Conservation (phyloP, 1,140 invertebrate genomes). For the Bombyx mori region DNA sequence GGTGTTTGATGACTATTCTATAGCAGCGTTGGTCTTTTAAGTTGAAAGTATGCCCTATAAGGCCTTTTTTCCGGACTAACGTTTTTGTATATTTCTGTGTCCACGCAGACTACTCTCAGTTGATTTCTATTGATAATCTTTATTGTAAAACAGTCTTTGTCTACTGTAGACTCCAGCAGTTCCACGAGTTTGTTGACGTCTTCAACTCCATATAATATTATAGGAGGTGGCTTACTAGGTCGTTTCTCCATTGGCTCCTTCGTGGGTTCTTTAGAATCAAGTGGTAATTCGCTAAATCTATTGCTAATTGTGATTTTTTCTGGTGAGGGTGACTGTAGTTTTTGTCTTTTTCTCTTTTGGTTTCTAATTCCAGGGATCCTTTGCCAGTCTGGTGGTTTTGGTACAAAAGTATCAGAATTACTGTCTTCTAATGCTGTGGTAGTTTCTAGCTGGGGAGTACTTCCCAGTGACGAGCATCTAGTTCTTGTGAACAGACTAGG, state of each 20-base stretch:
- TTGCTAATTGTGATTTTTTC: slow-evolving; percentile 1
- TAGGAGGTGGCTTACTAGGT: neutral
- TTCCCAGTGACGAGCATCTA: too few species aligned
- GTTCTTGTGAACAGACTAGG: too few species aligned
- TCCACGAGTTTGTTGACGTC: neutral
- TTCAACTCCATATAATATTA: neutral
- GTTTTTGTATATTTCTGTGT: slow-evolving; percentile 1
- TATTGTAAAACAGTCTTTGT: neutral
- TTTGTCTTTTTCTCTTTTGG: slow-evolving; percentile 1
- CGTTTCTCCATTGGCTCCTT: neutral
- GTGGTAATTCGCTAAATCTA: neutral
- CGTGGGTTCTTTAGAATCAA: neutral
- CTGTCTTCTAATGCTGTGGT: neutral
- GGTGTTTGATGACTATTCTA: neutral
- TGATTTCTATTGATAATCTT: slow-evolving; percentile 1
- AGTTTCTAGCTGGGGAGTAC: too few species aligned
- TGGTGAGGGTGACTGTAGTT: neutral
- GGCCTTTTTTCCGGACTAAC: neutral
- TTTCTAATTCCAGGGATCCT: neutral
- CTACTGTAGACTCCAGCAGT: neutral
- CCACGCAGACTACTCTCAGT: neutral
- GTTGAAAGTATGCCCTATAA: slow-evolving; percentile 2
- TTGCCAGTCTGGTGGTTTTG: slow-evolving; percentile 1
- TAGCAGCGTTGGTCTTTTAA: neutral
- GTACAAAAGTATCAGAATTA: neutral